Evolutionary conservation across 2,797 vertebrate genomes (phyloP).

Genomic region (Amniataba percoides): DNA sequence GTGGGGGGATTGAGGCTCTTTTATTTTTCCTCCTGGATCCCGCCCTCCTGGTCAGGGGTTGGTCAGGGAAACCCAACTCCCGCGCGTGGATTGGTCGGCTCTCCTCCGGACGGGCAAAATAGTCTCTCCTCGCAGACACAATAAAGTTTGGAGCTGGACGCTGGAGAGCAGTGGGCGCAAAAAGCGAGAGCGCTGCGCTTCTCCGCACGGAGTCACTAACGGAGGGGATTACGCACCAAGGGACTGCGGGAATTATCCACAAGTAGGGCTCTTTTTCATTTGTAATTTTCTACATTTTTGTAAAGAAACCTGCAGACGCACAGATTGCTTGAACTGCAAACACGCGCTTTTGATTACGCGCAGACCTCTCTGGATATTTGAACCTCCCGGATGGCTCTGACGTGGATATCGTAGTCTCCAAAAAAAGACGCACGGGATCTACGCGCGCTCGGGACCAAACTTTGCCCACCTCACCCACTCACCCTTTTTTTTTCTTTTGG

Average conservation of each 20-base stretch:
- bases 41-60: slow-evolving; percentile 77
- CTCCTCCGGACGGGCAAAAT: slow-evolving; percentile 43
- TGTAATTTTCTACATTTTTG: background rate
- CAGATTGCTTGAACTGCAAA: background rate
- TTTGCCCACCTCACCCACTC: no score
- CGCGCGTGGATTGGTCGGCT: slow-evolving; percentile 72
- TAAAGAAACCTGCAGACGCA: background rate
- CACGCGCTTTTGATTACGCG: slow-evolving; percentile 2
- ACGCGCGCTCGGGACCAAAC: slow-evolving; percentile 37
- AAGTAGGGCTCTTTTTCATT: background rate
- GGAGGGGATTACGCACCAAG: slow-evolving; percentile 10
- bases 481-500: no score
- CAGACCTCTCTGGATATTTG: slow-evolving; percentile 55
- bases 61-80: slow-evolving; percentile 68
- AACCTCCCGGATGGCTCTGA: slow-evolving; percentile 31
- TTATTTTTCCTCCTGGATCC: slow-evolving; percentile 59
- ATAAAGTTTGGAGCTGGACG: slow-evolving; percentile 75
- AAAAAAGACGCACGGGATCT: slow-evolving; percentile 57
- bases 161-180: slow-evolving; percentile 54
- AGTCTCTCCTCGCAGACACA: slow-evolving; percentile 71
- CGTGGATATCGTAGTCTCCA: slow-evolving; percentile 43
- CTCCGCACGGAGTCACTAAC: slow-evolving; percentile 25
- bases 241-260: slow-evolving; percentile 29
- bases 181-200: slow-evolving; percentile 33
- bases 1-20: slow-evolving; percentile 26